phyloP scores from a whole-genome alignment of 2,797 vertebrate species.

The Pseudomugil gertrudae region DNA sequence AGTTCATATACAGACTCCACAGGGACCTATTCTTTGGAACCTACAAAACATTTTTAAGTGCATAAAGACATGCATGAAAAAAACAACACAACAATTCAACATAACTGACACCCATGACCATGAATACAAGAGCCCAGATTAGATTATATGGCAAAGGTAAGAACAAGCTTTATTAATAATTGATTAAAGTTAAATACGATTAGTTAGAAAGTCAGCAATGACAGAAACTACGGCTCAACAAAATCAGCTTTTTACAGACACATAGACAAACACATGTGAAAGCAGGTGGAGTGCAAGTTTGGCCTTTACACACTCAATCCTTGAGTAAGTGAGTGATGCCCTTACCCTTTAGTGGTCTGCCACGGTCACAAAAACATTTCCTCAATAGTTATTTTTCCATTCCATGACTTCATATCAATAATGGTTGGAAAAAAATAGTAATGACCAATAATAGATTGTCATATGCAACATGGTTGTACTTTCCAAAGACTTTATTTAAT shows the following conservation, averaged over 20 bases:
- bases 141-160: background rate
- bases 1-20: conserved; percentile 88
- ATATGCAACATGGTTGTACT: background rate
- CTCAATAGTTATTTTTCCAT: background rate
- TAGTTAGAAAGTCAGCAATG: background rate
- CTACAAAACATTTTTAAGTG: conserved; percentile 61
- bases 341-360: background rate
- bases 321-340: conserved; percentile 2
- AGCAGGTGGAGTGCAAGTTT: background rate
- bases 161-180: background rate
- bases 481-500: background rate
- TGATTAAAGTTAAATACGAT: background rate
- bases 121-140: background rate
- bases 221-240: background rate
- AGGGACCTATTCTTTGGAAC: conserved; percentile 82
- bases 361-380: background rate
- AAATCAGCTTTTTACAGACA: background rate
- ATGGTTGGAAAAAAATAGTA: background rate
- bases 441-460: background rate
- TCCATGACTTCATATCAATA: background rate
- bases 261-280: background rate
- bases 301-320: background rate
- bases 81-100: background rate
- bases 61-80: background rate
- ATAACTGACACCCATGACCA: background rate